These are phyloP conservation scores for Octodonta nipae DNA, from an alignment of 2,888 invertebrate genomes.

Conservation along the genomic window DNA sequence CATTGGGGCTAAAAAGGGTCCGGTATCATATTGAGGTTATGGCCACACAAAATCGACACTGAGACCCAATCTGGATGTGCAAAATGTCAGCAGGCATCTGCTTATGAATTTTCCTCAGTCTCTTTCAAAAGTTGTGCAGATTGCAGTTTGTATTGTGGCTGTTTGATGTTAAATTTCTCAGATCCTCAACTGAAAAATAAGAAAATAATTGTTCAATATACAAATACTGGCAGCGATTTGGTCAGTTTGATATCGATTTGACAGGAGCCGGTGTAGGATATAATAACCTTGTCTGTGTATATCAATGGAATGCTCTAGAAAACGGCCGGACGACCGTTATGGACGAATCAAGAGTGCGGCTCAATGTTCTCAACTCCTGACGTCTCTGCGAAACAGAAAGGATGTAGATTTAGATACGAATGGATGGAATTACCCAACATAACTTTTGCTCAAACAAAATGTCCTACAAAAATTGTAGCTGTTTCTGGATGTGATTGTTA, in stretches of 20 bases:
- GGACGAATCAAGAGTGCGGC: slow-evolving; percentile 10
- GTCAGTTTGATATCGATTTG: slow-evolving; percentile 10
- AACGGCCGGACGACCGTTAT: slow-evolving; percentile 13
- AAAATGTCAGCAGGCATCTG: slow-evolving; percentile 8
- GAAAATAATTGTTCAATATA: slow-evolving; percentile 10
- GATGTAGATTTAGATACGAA: slow-evolving; percentile 13
- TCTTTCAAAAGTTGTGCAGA: slow-evolving; percentile 12
- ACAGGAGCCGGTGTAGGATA: slow-evolving; percentile 13
- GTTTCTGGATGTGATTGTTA: too few relatives aligned
- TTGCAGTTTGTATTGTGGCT: slow-evolving; percentile 12
- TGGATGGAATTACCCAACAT: slow-evolving; percentile 14
- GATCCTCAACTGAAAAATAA: slow-evolving; percentile 5
- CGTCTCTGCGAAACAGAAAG: slow-evolving; percentile 9
- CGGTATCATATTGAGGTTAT: slow-evolving; percentile 1
- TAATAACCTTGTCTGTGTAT: slow-evolving; percentile 11
- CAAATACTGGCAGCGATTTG: slow-evolving; percentile 9
- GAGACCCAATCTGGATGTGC: slow-evolving; percentile 4
- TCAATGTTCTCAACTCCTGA: slow-evolving; percentile 11
- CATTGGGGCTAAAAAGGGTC: not conserved
- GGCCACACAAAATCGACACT: slow-evolving; percentile 1
- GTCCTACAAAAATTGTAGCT: too few relatives aligned
- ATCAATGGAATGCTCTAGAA: slow-evolving; percentile 12
- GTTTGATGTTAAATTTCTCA: slow-evolving; percentile 14
- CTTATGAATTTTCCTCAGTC: slow-evolving; percentile 14
- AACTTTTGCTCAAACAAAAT: slow-evolving; percentile 11